These are phyloP conservation scores for Ictalurus punctatus DNA, from an alignment of 2,113 vertebrate species.

Conservation along the genomic window DNA sequence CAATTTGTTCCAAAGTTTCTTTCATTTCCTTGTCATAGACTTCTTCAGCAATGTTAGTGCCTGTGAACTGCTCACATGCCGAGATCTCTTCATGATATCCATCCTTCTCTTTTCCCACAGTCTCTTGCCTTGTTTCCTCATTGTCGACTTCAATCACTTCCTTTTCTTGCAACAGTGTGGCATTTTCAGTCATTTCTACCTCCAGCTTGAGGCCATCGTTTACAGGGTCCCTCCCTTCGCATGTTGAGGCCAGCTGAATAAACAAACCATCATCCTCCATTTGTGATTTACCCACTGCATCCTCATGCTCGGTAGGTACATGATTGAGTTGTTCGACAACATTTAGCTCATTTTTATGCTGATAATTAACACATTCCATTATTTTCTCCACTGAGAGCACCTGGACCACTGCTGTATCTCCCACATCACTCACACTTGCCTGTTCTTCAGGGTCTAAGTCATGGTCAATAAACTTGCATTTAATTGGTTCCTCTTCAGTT, in stretches of 20 bases:
- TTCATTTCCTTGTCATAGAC: background rate
- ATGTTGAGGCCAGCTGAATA: background rate
- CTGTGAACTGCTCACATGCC: background rate
- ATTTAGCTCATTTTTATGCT: background rate
- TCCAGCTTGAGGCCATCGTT: background rate
- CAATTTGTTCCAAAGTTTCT: background rate
- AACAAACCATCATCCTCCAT: background rate
- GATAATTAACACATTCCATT: background rate
- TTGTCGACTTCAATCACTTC: background rate
- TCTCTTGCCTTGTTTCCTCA: background rate
- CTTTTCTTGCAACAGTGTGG: background rate
- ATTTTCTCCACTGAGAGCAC: background rate
- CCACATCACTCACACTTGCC: background rate
- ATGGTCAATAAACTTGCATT: background rate
- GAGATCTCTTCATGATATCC: background rate
- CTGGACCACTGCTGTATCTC: background rate
- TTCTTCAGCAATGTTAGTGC: background rate
- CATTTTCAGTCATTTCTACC: background rate
- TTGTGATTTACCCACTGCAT: background rate
- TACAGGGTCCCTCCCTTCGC: background rate
- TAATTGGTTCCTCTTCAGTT: slow-evolving; percentile 10
- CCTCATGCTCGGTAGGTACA: background rate
- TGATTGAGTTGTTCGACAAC: background rate
- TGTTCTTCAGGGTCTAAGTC: background rate
- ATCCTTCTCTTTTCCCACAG: background rate